Evolutionary conservation across 1,140 invertebrate species (phyloP).

Genomic region (Gonioctena quinquepunctata): DNA sequence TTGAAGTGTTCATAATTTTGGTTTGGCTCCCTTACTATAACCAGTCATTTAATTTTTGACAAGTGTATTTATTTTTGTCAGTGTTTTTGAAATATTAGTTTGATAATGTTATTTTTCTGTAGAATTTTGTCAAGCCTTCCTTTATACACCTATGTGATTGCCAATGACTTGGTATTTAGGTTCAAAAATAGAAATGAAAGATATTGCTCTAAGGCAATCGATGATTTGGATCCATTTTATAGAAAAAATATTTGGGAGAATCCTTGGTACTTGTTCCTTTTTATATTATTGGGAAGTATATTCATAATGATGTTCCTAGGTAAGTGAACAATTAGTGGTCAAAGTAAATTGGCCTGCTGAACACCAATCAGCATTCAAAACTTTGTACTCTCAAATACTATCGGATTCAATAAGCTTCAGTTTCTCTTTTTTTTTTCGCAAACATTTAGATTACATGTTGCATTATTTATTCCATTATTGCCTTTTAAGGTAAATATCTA

Average conservation of each 20-base stretch:
- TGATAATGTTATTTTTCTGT: not conserved
- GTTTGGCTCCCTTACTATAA: not conserved
- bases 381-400: too few relatives aligned
- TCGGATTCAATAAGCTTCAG: too few relatives aligned
- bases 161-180: conserved; percentile 6
- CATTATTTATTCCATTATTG: too few relatives aligned
- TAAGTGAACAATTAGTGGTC: conserved; percentile 6
- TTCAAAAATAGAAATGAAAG: conserved; percentile 17
- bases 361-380: too few relatives aligned
- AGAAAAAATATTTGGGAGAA: conserved; percentile 19
- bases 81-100: not conserved
- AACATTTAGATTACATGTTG: too few relatives aligned
- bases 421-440: too few relatives aligned
- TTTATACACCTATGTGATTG: not conserved
- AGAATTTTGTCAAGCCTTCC: not conserved
- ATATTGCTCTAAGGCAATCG: not conserved
- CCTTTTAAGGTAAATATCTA: too few relatives aligned
- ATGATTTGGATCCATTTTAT: conserved; percentile 16
- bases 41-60: not conserved
- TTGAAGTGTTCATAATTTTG: too few relatives aligned
- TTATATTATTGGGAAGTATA: conserved; percentile 18
- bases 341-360: too few relatives aligned
- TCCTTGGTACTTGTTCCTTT: conserved; percentile 17
- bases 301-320: conserved; percentile 24
- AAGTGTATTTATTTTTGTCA: not conserved